Evolutionary conservation across 2,888 invertebrate genomes (phyloP), one percentile per base, ranked within the genome.

Genomic region (Eustalomyia histrio): DNA sequence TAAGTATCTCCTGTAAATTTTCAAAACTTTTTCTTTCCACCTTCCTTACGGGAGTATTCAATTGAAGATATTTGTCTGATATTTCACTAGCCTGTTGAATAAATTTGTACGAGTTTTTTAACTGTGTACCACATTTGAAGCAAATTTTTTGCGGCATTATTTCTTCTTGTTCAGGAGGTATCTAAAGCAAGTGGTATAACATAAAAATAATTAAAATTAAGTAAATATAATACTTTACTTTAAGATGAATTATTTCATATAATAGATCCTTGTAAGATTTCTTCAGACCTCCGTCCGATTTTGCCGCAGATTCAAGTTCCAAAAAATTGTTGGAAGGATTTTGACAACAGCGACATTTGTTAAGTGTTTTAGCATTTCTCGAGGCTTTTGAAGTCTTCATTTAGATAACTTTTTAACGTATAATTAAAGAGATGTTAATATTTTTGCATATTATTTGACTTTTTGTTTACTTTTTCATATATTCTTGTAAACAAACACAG

Each of bases 141-240:
- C 81, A 81, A 43, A 78, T 72, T 57, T 67, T 55, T 50, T 81
- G 74, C 3, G 81, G 81, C 63, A 78, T 61, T 57, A 10, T 16
- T 2, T 10, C 24, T 43, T 80, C 81, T 3, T 50, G 3, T 24
- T 71, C n/a, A 0, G 10, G 16, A 0, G 58, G 6, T 35, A 78
- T 58, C 81, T 81, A 35, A 14, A 21, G 1, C 2, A 39, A 12
- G 10, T 14, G 39, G 1, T 39, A 39, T 1, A 65, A 53, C 10
- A 14, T 29, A n/a, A 10, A 24, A 14, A 7, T 50, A 16, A 7
- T 50, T 4, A 16, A 18, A 61, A 43, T 47, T 10, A n/a, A 9
- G 7, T 47, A 29, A 29, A 43, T n/a, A 7, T 29, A 14, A 47
- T 21, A 12, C 14, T 69, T 67, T 67, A 81, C 78, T 43, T 17